Base-by-base conservation (phyloP, 2,888 invertebrate species). In the Ethmia dodecea region DNA sequence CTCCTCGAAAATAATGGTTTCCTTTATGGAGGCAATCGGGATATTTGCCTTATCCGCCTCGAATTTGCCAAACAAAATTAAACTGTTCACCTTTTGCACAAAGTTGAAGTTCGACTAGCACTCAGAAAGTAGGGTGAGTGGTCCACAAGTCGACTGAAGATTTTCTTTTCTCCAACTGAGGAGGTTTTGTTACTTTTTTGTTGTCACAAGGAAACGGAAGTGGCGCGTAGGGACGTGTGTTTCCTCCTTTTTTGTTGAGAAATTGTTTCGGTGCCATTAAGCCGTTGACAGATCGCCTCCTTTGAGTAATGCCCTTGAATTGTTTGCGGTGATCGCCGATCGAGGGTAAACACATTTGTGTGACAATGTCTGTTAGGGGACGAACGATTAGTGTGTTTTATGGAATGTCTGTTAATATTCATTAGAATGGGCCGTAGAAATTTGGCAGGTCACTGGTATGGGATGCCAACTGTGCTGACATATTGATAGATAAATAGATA, bases 231-330 rank as follows among this genome's bases (percentile, higher is more conserved):
- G 72, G 78, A 79, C 75, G 75, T 78, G 79, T 77, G 78, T 59
- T 83, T 86, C 83, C 84, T 74, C 52, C 42, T 78, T 84, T 83
- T 83, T 86, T 86, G 81, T 83, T 81, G 71, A 55, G 68, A 80
- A 84, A 84, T 81, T 84, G 84, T 83, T 84, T 84, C 84, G 71
- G 56, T 81, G 64, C 84, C 86, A 86, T 86, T 86, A 86, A 76
- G 73, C 76, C 76, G 80, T 79, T 86, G 86, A 86, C 81, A 84
- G 78, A 86, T 86, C 72, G 74, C 74, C 66, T 63, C 51, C 57
- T 60, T 59, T 75, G 76, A 83, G 75, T 78, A 80, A 83, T 81
- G 73, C 60, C 62, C 60, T 60, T 52, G 61, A 59, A 81, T 80
- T 80, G 78, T 81, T 77, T 49, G 59, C 39, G 34, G 41, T 10